Evolutionary conservation across 2,888 invertebrate genomes (phyloP).

Genomic region (Diarsia dahlii): DNA sequence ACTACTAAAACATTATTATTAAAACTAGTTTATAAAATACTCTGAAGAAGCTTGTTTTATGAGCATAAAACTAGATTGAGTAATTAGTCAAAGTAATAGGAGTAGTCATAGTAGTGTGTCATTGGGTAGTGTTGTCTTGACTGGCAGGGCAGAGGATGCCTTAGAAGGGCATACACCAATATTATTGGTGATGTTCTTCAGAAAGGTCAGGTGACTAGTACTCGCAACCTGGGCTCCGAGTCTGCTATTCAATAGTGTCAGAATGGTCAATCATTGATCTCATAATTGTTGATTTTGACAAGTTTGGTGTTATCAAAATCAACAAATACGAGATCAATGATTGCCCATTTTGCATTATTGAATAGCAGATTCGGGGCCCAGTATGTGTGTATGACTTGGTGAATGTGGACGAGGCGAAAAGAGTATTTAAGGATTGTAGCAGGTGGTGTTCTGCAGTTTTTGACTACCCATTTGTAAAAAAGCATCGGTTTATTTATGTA

Average conservation of each 20-base stretch:
- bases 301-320: too few relatives aligned
- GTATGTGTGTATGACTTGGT: neutral
- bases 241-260: too few relatives aligned
- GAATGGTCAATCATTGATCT: too few relatives aligned
- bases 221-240: neutral
- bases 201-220: neutral
- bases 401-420: neutral
- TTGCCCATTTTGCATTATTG: too few relatives aligned
- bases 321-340: too few relatives aligned
- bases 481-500: neutral
- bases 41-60: conserved; percentile 4
- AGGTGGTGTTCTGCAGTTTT: neutral
- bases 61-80: neutral
- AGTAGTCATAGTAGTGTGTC: too few relatives aligned
- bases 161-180: neutral
- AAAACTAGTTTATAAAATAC: conserved; percentile 18
- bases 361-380: too few relatives aligned
- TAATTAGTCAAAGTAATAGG: too few relatives aligned
- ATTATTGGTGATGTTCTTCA: neutral
- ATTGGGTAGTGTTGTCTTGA: too few relatives aligned
- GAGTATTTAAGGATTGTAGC: neutral
- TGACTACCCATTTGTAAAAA: neutral
- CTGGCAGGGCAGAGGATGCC: neutral
- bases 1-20: neutral
- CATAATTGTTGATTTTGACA: too few relatives aligned